Evolutionary conservation across 2,113 vertebrate species (phyloP), one percentile per base, ranked within the genome.

Genomic region (Fukomys damarensis): DNA sequence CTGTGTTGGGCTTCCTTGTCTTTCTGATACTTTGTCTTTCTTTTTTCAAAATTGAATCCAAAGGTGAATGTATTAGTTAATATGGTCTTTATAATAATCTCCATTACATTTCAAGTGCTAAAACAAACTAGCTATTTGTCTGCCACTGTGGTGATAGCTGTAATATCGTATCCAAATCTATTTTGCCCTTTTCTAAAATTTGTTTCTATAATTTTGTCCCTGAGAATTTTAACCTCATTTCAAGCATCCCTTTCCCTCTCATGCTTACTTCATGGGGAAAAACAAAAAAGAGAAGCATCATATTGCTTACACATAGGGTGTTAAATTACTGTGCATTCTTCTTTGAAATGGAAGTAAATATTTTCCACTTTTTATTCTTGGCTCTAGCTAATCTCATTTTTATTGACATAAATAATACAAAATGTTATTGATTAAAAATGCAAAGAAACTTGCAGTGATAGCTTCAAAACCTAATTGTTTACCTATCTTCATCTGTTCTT

Each of bases 371-470:
- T 94, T 93, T 8, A 54, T 90, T 63, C 32, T 43, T 70, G 35
- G 35, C 2, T 95, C 16, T 46, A 41, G 19, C 12, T 77, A 66
- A 59, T 81, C 43, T 83, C 32, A 85, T 79, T 91, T 96, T 77
- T 86, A 68, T 85, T 95, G 65, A 86, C 49, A 74, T 56, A 79
- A 88, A 85, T 58, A 35, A 59, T 83, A 7, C 6, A 80, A 81
- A 7, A 49, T 66, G 17, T 86, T 81, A 68, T 88, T 82, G 49
- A 79, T 77, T 77, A 89, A 89, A 94, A 95, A 59, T 83, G 5
- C 24, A 91, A 96, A 91, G 38, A 52, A 79, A 46, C 66, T 88
- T 72, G 49, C 4, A 81, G 70, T 65, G 85, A n/a, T 49, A 95
- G 30, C 13, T 82, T 70, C n/a, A 81, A 81, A 81, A 72, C 22